Percentiles rank a stretch among this genome's conserved stretches.
These are phyloP conservation scores for Nanorana parkeri DNA, from an alignment of 2,113 vertebrate genomes.

Conservation along the genomic window DNA sequence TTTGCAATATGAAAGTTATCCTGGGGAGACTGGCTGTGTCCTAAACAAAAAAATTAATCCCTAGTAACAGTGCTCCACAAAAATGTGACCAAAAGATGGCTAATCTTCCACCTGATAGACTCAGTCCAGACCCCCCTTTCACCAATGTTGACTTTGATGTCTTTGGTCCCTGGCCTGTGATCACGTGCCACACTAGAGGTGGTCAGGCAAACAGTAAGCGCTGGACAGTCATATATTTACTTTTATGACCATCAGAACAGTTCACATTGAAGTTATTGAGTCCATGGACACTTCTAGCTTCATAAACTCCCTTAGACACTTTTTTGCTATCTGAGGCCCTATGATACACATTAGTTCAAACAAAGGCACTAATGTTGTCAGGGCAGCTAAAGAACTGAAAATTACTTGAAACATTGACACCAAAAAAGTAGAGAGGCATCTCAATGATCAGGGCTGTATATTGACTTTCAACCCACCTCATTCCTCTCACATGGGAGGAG, in stretches of 20 bases:
- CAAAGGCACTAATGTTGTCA: no score
- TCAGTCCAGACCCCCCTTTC: background rate
- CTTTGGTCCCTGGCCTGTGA: background rate
- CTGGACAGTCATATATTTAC: background rate
- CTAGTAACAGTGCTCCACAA: no score
- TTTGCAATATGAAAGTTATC: no score
- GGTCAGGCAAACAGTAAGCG: background rate
- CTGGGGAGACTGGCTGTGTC: no score
- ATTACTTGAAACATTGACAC: background rate
- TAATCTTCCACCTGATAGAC: no score
- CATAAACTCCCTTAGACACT: slow-evolving; percentile 1
- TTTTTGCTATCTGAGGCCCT: background rate
- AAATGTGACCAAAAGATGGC: background rate
- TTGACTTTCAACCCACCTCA: background rate
- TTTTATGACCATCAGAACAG: background rate
- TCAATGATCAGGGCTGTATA: background rate
- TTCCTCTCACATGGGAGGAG: no score
- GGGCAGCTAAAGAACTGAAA: background rate
- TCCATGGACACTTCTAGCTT: slow-evolving; percentile 3
- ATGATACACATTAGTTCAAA: no score
- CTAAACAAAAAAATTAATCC: no score
- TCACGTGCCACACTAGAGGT: background rate
- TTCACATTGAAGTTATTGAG: no score
- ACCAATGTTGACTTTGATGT: background rate
- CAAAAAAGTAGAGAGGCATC: background rate